A percentile compares a stretch with the other conserved stretches of the same genome.
Conservation (phyloP, 2,888 invertebrate species). For the Bellardia bayeri region DNA sequence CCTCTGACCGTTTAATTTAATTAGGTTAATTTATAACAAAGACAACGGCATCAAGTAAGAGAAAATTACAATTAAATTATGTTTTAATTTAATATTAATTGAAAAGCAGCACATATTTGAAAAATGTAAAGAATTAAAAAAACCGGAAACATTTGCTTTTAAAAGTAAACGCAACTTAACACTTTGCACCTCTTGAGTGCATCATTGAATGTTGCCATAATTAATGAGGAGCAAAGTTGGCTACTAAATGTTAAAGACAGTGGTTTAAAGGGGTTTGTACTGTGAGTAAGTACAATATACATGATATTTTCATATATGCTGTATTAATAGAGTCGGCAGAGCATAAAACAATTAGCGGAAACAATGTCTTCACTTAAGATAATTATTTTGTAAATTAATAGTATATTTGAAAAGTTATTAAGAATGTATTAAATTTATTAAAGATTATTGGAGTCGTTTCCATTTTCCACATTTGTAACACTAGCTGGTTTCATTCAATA, state of each 20-base stretch:
- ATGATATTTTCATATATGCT: too few species aligned
- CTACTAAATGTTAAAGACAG: not conserved
- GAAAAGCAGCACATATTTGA: not conserved
- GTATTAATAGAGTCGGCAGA: too few species aligned
- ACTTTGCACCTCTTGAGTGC: slow-evolving; percentile 52
- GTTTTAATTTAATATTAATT: slow-evolving; percentile 5
- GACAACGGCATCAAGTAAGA: slow-evolving; percentile 15
- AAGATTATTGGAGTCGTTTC: too few species aligned
- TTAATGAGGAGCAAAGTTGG: not conserved
- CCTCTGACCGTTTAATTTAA: slow-evolving; percentile 66
- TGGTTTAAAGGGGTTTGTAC: too few species aligned
- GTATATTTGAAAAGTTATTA: too few species aligned
- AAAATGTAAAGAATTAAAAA: not conserved
- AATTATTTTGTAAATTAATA: too few species aligned
- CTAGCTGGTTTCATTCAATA: too few species aligned
- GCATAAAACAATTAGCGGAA: too few species aligned
- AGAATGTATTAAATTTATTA: too few species aligned
- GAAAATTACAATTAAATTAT: slow-evolving; percentile 35
- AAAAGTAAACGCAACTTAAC: slow-evolving; percentile 56
- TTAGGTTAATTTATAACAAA: slow-evolving; percentile 74
- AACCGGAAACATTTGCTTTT: not conserved
- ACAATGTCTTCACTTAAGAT: too few species aligned
- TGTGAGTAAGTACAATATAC: too few species aligned
- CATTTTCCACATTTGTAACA: too few species aligned
- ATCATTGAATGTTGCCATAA: slow-evolving; percentile 21